Percentiles rank a stretch among this genome's conserved stretches.
Conservation (phyloP, 2,113 vertebrate species). For the Pimephales promelas region DNA sequence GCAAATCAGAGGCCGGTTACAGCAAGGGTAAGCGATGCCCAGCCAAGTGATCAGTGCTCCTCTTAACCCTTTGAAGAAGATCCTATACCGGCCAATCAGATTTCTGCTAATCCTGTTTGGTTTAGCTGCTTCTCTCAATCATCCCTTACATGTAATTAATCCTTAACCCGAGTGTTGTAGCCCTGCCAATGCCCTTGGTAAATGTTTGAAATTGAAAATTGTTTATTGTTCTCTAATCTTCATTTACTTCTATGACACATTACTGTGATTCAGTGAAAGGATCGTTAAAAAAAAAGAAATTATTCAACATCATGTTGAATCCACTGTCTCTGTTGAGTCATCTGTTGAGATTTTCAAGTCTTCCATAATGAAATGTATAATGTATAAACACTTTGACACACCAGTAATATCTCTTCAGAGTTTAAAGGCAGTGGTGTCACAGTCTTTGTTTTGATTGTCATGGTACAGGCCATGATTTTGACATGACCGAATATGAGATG, state of each 20-base stretch:
- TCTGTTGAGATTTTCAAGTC: neutral
- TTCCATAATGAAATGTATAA: slow-evolving; percentile 7
- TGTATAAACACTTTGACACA: neutral
- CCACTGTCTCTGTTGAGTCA: too few species aligned
- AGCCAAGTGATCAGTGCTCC: neutral
- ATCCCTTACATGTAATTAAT: neutral
- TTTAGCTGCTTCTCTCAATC: slow-evolving; percentile 3
- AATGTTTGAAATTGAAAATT: neutral
- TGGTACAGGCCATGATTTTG: slow-evolving; percentile 74
- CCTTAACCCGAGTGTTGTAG: neutral
- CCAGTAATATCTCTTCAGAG: neutral
- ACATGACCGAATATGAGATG: slow-evolving; percentile 77
- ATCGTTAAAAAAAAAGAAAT: neutral
- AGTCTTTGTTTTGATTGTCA: slow-evolving; percentile 51
- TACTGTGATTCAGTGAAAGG: slow-evolving; percentile 2
- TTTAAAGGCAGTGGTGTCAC: neutral
- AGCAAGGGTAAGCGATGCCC: slow-evolving; percentile 75
- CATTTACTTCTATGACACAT: neutral
- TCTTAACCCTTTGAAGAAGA: neutral
- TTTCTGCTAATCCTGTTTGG: slow-evolving; percentile 20
- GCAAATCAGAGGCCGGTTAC: slow-evolving; percentile 88
- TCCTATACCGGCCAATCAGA: neutral
- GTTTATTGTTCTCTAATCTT: neutral
- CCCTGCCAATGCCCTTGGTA: neutral
- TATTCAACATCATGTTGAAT: neutral